Conservation (phyloP, 1,140 invertebrate genomes). For the Caligus rogercresseyi region DNA sequence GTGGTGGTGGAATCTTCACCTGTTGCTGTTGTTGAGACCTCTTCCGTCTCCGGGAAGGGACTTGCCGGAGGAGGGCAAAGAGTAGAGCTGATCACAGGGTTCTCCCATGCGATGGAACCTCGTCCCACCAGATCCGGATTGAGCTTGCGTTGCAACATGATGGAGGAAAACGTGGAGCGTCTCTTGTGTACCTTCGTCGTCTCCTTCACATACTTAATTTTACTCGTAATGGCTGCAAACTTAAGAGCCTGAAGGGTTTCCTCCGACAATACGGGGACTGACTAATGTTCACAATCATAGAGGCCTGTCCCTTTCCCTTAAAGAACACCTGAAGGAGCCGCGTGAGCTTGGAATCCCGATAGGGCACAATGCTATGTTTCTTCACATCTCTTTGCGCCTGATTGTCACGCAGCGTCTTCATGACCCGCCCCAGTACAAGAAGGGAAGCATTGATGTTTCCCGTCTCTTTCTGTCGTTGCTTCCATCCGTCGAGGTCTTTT, state of each 20-base stretch:
- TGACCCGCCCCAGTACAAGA: slow-evolving; percentile 61
- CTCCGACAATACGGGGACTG: slow-evolving; percentile 18
- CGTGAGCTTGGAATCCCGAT: slow-evolving; percentile 7
- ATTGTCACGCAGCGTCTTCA: slow-evolving; percentile 44
- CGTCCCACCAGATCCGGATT: background rate
- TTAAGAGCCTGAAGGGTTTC: slow-evolving; percentile 18
- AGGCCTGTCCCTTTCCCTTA: slow-evolving; percentile 1
- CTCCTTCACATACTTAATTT: slow-evolving; percentile 3
- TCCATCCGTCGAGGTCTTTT: slow-evolving; percentile 58
- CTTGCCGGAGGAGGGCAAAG: background rate
- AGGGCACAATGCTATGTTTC: slow-evolving; percentile 13
- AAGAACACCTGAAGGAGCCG: slow-evolving; percentile 2
- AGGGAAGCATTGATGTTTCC: slow-evolving; percentile 77
- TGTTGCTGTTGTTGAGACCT: background rate
- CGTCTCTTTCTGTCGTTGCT: slow-evolving; percentile 60
- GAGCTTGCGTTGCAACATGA: slow-evolving; percentile 19
- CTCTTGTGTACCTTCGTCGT: slow-evolving; percentile 22
- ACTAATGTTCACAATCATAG: slow-evolving; percentile 14
- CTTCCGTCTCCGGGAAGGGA: too few species aligned
- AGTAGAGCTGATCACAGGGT: background rate
- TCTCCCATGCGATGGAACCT: slow-evolving; percentile 16
- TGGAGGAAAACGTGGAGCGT: slow-evolving; percentile 24
- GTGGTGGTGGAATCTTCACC: background rate
- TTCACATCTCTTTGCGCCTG: slow-evolving; percentile 23
- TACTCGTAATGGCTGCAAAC: slow-evolving; percentile 16